Evolutionary conservation across 2,888 invertebrate genomes (phyloP), one percentile per base, ranked within the genome.

Genomic region (Chloroclysta siterata): DNA sequence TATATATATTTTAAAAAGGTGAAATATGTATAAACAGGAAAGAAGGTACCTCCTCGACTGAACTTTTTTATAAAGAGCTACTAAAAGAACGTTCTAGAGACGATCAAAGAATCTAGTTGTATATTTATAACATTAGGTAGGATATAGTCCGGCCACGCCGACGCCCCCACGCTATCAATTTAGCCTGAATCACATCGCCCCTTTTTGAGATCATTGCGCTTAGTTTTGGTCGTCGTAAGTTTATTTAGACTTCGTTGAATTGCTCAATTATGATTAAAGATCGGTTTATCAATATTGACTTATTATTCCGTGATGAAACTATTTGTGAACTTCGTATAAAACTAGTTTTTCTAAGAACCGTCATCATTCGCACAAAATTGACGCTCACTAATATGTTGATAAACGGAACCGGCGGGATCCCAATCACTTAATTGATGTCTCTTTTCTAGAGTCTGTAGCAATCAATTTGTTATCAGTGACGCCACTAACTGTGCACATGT

Each of bases 381-480:
- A 55, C 78, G 75, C 74, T 75, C 69, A 80, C 77, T 83, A 83
- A 84, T 87, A 82, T 76, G 75, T 76, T 78, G 84, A 80, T 82
- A 85, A 85, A 79, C 79, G 78, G 78, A 83, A 70, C 86, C 72
- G 52, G 72, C 85, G 80, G 88, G 88, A 75, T 82, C 74, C 82
- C 86, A 88, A 89, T 91, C 81, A 86, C 79, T 86, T 88, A 88
- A 90, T 89, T 88, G 88, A 78, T 75, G 66, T 74, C 76, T 76
- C 77, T 85, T 82, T 55, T 80, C 79, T 77, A 78, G 74, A 80
- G 79, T 80, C 83, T 82, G 85, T 84, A 84, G 82, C 80, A 77
- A 86, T 87, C 85, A 88, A 86, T 84, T 86, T 87, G 82, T 83
- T 85, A 85, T 81, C 84, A 81, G 77, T 72, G 71, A 78, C 74